Conservation (phyloP, 2,113 vertebrate genomes). For the Hippoglossus stenolepis region DNA sequence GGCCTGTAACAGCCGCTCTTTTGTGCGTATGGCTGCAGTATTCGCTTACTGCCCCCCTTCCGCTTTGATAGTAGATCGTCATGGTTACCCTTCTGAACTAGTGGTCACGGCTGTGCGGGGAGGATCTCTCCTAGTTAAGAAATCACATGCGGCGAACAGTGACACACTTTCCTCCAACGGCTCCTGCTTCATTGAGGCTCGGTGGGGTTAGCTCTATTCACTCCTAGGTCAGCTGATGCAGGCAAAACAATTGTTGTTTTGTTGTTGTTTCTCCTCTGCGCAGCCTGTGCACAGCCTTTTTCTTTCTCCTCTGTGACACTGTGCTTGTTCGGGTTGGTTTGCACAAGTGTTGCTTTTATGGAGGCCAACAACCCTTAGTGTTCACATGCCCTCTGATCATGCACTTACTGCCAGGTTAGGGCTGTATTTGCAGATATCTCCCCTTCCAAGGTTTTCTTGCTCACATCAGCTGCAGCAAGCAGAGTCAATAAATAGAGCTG, state of each 20-base stretch:
- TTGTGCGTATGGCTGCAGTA: conserved; percentile 60
- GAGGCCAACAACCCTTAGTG: neutral
- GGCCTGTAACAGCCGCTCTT: conserved; percentile 60
- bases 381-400: neutral
- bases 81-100: conserved; percentile 66
- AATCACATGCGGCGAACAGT: conserved; percentile 54
- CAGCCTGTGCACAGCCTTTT: conserved; percentile 15
- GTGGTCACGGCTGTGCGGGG: neutral
- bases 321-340: conserved; percentile 14
- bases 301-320: conserved; percentile 29
- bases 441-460: conserved; percentile 1
- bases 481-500: neutral
- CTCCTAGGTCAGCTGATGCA: conserved; percentile 69
- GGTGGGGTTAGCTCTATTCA: conserved; percentile 34
- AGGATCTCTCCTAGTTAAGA: conserved; percentile 51
- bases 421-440: neutral
- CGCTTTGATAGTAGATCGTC: conserved; percentile 53
- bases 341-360: conserved; percentile 30
- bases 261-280: conserved; percentile 40
- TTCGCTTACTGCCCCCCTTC: conserved; percentile 60
- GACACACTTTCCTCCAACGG: conserved; percentile 57
- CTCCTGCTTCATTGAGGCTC: conserved; percentile 35
- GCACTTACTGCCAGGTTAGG: neutral
- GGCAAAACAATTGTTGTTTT: conserved; percentile 72
- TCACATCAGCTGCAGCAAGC: neutral